These are phyloP conservation scores for Takifugu bimaculatus DNA, from an alignment of 2,113 vertebrate genomes.

Conservation along the genomic window DNA sequence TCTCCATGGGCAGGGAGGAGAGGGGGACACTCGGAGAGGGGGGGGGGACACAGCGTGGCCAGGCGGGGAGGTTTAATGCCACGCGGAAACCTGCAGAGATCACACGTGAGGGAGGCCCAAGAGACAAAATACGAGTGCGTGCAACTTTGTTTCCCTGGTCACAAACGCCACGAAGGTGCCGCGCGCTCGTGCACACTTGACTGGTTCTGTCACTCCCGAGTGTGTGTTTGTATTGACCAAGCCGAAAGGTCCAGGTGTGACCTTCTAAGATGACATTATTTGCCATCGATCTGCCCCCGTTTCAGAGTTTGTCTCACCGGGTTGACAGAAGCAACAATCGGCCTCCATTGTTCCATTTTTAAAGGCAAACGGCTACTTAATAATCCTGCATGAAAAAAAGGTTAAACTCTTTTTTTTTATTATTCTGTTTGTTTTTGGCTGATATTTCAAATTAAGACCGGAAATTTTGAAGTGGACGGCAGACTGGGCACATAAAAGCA, in stretches of 20 bases:
- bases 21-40: slow-evolving; percentile 58
- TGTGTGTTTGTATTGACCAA: slow-evolving; percentile 63
- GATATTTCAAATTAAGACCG: slow-evolving; percentile 18
- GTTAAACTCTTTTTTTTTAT: slow-evolving; percentile 25
- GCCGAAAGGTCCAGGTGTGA: slow-evolving; percentile 71
- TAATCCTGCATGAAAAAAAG: slow-evolving; percentile 24
- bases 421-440: slow-evolving; percentile 6
- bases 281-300: slow-evolving; percentile 66
- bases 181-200: slow-evolving; percentile 12
- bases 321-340: slow-evolving; percentile 52
- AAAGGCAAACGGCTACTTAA: slow-evolving; percentile 57
- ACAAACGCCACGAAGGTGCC: slow-evolving; percentile 58
- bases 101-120: slow-evolving; percentile 46
- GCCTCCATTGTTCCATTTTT: slow-evolving; percentile 61
- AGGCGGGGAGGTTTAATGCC: slow-evolving; percentile 60
- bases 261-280: slow-evolving; percentile 76
- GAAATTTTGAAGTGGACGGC: slow-evolving; percentile 13
- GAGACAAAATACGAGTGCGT: slow-evolving; percentile 54
- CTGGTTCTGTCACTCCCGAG: slow-evolving; percentile 11
- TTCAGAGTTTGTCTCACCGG: slow-evolving; percentile 57
- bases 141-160: slow-evolving; percentile 47
- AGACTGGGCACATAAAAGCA: not conserved
- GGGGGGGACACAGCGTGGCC: slow-evolving; percentile 48
- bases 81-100: slow-evolving; percentile 60
- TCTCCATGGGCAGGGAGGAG: slow-evolving; percentile 56